Percentiles rank a stretch among this genome's conserved stretches.
Conservation (phyloP, 2,113 vertebrate species). For the Paramormyrops kingsleyae region DNA sequence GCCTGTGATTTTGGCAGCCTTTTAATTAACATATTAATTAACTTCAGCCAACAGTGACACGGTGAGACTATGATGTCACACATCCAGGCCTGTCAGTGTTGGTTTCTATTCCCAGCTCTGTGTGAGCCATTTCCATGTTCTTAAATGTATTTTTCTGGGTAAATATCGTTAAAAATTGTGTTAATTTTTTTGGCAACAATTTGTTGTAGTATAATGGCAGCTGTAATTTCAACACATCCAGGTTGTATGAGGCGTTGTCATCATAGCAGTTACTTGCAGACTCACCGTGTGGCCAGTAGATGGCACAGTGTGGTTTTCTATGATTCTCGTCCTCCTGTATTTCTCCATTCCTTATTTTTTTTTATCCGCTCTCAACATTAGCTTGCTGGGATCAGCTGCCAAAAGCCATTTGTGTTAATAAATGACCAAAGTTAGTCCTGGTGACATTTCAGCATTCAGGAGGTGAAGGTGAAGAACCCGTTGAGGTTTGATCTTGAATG, state of each 20-base stretch:
- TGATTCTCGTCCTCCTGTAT: background rate
- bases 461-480: constrained; percentile 26
- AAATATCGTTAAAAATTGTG: background rate
- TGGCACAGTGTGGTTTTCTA: constrained; percentile 30
- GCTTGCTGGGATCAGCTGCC: constrained; percentile 28
- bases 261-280: background rate
- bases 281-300: constrained; percentile 19
- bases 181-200: background rate
- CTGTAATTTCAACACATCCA: background rate
- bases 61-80: background rate
- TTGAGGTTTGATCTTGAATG: constrained; percentile 32
- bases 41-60: background rate
- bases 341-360: background rate
- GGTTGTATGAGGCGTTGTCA: background rate
- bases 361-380: constrained; percentile 25
- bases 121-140: background rate
- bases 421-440: constrained; percentile 17
- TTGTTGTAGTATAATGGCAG: background rate
- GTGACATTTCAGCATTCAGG: constrained; percentile 39
- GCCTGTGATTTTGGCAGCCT: background rate
- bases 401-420: constrained; percentile 36
- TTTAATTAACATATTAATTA: background rate
- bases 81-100: background rate
- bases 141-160: background rate
- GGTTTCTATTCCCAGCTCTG: background rate